Conservation (phyloP, 2,797 vertebrate species). For the Babyrousa celebensis region DNA sequence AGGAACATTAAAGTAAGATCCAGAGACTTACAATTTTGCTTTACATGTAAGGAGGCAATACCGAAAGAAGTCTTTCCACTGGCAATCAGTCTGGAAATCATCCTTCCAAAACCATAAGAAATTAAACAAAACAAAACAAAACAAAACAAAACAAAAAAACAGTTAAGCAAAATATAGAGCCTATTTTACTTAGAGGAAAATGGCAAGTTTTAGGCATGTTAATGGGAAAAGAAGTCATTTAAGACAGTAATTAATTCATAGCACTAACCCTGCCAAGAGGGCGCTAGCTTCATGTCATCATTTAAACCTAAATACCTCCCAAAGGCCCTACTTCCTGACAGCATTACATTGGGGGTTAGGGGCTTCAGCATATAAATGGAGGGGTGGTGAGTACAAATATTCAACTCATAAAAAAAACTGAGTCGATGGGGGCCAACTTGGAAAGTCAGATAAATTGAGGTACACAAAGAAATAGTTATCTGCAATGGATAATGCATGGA, state of each 20-base stretch:
- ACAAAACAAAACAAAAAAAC: neutral
- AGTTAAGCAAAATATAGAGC: neutral
- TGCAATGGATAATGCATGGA: neutral
- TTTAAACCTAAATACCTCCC: neutral
- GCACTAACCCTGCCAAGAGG: neutral
- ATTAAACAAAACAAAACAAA: too few relatives aligned
- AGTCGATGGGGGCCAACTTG: neutral
- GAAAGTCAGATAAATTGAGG: neutral
- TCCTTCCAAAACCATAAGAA: neutral
- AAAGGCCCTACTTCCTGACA: neutral
- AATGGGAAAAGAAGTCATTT: neutral
- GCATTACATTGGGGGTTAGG: neutral
- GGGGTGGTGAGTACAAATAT: neutral
- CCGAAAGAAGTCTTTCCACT: neutral
- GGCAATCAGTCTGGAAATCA: neutral
- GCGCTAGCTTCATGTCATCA: too few relatives aligned
- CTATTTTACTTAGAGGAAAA: neutral
- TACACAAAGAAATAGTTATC: neutral
- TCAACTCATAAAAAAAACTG: neutral
- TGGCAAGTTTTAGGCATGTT: neutral
- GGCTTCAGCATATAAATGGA: neutral
- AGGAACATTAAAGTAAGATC: neutral
- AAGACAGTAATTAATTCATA: neutral
- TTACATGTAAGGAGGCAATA: conserved; percentile 12
- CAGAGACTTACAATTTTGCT: neutral